Base-by-base conservation (phyloP, 2,113 vertebrate genomes). In the Pseudolaguvia tuberculata region DNA sequence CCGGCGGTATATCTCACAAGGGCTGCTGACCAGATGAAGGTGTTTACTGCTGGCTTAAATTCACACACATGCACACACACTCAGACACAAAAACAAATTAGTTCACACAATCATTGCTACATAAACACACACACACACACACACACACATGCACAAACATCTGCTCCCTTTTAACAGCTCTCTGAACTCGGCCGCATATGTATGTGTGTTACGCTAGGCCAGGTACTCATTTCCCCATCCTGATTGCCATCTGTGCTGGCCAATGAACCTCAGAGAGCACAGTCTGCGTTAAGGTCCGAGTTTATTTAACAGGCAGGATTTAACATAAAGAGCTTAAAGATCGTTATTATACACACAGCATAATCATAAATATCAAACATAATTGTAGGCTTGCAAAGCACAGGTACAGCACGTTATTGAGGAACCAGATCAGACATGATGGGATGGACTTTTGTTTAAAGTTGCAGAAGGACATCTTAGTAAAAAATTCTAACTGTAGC, bases 1-100 rank as follows among this genome's bases (percentile, higher is more conserved):
- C 79, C 79, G 14, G 59, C 58, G 27, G 53, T 72, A 62, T 61
- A 78, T 78, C 72, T 71, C 76, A 75, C 45, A 66, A 67, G 61
- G 76, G 53, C 76, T 42, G 55, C 67, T 81, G 79, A 81, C 76
- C 76, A 81, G 79, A 78, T 78, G 67, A 75, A 71, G 72, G 72
- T 78, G 76, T 73, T 78, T 78, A 82, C 71, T 69, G 27, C 45
- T 65, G 57, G 50, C 62, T 66, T 42, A 68, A 11, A 69, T 23
- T 68, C 61, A 67, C 65, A 79, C 47, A 68, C 77, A 77, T 52
- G 69, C 56, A 63, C 56, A 66, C 50, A 68, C 61, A 73, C 61
- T 35, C 52, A 74, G 51, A 76, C 59, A 61, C 35, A 65, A 5
- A 65, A 3, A 66, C 42, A 66, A 9, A 66, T 63, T 63, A 45